A percentile compares a stretch with the other conserved stretches of the same genome.
Conservation (phyloP, 2,888 invertebrate species). For the Oscheius onirici region DNA sequence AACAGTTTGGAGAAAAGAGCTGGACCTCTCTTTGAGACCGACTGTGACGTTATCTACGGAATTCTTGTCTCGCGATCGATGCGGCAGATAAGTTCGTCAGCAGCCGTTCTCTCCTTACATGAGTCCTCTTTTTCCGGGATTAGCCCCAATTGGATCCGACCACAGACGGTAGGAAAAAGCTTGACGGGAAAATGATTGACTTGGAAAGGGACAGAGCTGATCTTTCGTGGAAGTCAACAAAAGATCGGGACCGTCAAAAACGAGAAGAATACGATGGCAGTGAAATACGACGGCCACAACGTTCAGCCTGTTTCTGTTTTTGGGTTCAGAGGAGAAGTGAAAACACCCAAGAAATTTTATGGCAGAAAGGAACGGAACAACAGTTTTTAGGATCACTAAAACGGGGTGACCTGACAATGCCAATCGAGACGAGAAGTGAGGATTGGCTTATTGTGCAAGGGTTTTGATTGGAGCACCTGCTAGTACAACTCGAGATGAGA, state of each 20-base stretch:
- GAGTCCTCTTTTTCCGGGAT: not conserved
- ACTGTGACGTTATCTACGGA: conserved; percentile 20
- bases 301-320: not conserved
- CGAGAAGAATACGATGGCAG: not conserved
- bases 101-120: not conserved
- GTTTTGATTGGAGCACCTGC: too few species aligned
- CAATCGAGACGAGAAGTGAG: too few species aligned
- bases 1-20: not conserved
- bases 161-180: not conserved
- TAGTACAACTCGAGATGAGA: too few species aligned
- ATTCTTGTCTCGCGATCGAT: conserved; percentile 28
- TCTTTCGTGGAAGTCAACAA: not conserved
- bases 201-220: not conserved
- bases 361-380: too few species aligned
- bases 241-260: not conserved
- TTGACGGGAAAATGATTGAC: not conserved
- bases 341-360: too few species aligned
- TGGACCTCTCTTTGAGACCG: not conserved
- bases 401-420: too few species aligned
- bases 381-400: too few species aligned
- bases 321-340: not conserved
- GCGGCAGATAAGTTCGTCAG: conserved; percentile 22
- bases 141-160: not conserved
- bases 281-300: not conserved
- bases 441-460: too few species aligned